Base-by-base conservation (phyloP, 2,113 vertebrate genomes). In the Alouatta palliata region DNA sequence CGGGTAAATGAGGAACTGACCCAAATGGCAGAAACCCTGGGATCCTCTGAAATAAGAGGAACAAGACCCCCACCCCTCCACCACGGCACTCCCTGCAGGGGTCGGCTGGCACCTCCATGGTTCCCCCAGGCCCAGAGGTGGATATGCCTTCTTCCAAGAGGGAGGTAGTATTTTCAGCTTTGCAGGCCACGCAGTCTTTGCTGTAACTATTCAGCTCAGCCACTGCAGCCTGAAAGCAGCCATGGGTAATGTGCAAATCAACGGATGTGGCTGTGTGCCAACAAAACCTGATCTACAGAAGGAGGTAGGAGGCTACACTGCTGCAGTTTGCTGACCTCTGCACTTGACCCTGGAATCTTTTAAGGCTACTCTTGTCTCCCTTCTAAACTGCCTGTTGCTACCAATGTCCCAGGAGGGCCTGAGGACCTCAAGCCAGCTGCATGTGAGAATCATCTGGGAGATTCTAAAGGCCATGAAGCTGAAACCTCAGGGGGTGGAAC, bases 231-330 rank as follows among this genome's bases (percentile, higher is more conserved):
- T 13, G 13, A 49, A 40, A 25, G 4, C n/a, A 1, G 13, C 70
- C 75, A 13, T 27, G 13, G n/a, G 23, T 0, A 1, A 5, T 12
- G 3, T 25, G 8, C 61, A 71, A 58, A 47, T 23, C 13, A 52
- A 2, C 0, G 2, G 30, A 7, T 1, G 6, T 25, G 76, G 27
- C 91, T 19, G 0, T 3, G 32, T 1, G 11, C n/a, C 45, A 8
- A 9, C 0, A 9, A 30, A 27, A 58, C 37, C 2, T 7, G 32
- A 5, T 43, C 20, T 7, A 8, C 8, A 17, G 14, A 35, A 14
- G 43, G 11, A 49, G 43, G 12, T 1, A 0, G 27, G 0, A 40
- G 79, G 16, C 49, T 35, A 12, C 0, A 0, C 2, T 1, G 30
- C 71, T 3, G 7, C 27, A 2, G 16, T 21, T 0, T 0, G 3